Evolutionary conservation across 35 echinoderm and acorn worm species (phyloP).

Genomic region (Lytechinus pictus): DNA sequence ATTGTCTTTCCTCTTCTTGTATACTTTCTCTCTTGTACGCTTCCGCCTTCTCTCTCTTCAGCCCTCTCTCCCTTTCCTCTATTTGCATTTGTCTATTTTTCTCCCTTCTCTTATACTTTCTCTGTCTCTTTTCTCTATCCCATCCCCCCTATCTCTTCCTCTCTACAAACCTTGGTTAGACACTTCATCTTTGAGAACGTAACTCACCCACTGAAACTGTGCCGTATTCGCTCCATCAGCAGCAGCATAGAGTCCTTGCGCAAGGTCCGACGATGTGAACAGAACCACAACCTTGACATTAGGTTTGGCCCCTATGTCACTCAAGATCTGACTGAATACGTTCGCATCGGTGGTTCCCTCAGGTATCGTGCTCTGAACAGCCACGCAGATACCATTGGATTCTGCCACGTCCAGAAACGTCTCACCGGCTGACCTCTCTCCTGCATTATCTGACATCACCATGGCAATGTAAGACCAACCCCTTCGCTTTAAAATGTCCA

Average conservation of each 20-base stretch:
- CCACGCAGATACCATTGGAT: slow-evolving; percentile 58
- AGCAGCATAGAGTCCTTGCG: background rate
- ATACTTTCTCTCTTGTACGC: no score
- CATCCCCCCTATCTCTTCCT: background rate
- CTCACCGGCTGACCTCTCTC: slow-evolving; percentile 48
- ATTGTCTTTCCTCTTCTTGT: no score
- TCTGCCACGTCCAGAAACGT: slow-evolving; percentile 55
- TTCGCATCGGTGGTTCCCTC: background rate
- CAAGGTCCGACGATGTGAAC: slow-evolving; percentile 49
- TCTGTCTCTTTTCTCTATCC: no score
- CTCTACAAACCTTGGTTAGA: background rate
- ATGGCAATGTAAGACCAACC: slow-evolving; percentile 66
- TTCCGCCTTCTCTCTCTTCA: background rate
- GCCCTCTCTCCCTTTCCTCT: background rate
- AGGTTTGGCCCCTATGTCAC: background rate
- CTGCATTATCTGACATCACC: slow-evolving; percentile 51
- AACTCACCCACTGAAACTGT: slow-evolving; percentile 47
- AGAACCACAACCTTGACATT: slow-evolving; percentile 43
- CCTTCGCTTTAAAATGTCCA: slow-evolving; percentile 42
- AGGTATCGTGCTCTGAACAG: background rate
- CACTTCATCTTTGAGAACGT: background rate
- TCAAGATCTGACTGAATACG: slow-evolving; percentile 26
- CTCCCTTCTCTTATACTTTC: no score
- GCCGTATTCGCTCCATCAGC: background rate
- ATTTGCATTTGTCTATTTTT: background rate